Evolutionary conservation across 2,113 vertebrate genomes (phyloP).

Genomic region (Chamaetylas fuelleborni): DNA sequence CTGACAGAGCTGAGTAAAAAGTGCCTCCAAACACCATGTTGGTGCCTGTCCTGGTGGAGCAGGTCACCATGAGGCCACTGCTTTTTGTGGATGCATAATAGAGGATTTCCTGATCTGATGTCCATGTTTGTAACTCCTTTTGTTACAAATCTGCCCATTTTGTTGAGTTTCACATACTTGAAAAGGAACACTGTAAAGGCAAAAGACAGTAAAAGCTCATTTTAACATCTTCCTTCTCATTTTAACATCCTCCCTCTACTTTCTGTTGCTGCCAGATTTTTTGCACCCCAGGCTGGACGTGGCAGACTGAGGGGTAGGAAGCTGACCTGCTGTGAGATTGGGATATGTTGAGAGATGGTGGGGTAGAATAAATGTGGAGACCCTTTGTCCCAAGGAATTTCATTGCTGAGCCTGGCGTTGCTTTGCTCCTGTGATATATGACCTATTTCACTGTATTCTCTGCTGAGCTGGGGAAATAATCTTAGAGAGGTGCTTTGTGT

Average conservation of each 20-base stretch:
- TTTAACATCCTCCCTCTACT: background rate
- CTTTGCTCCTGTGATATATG: background rate
- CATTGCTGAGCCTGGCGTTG: background rate
- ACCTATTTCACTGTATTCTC: background rate
- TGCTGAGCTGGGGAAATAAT: conserved; percentile 4
- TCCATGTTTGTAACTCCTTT: background rate
- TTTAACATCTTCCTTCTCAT: background rate
- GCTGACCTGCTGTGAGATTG: background rate
- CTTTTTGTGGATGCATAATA: background rate
- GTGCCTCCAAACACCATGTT: background rate
- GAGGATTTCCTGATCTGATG: background rate
- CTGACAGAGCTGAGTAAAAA: background rate
- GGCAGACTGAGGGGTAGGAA: background rate
- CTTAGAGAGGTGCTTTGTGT: background rate
- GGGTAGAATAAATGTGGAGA: background rate
- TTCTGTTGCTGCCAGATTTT: background rate
- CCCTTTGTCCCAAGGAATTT: background rate
- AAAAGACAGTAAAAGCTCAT: background rate
- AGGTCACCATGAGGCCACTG: background rate
- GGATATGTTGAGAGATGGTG: background rate
- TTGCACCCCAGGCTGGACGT: background rate
- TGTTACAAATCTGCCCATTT: background rate
- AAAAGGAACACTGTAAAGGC: background rate
- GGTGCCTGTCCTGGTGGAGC: background rate
- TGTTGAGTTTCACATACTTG: background rate